Evolutionary conservation across 2,797 vertebrate species (phyloP), one percentile per base, ranked within the genome.

Genomic region (Selene dorsalis): DNA sequence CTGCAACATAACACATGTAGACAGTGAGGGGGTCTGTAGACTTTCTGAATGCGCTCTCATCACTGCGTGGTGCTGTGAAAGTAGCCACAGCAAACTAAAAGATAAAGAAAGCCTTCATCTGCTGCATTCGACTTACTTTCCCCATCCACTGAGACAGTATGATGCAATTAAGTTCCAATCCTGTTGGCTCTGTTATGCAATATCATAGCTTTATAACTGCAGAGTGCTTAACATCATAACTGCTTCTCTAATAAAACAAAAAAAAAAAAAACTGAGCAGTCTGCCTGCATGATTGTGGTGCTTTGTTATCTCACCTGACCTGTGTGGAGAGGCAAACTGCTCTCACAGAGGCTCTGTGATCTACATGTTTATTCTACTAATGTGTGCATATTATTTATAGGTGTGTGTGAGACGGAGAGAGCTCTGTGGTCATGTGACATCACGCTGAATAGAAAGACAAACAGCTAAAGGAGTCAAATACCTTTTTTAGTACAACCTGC

Each of bases 271-370:
- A 60, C 64, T 43, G 26, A 72, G 56, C 28, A 3, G 17, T 69
- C 61, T 66, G 32, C 41, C 39, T 64, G 39, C 12, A 30, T 38
- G 41, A 75, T 55, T 61, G 53, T 45, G 68, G 43, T 38, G 41
- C 55, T 73, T 65, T 62, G 16, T 73, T 53, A 57, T 24, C 48
- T 58, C n/a, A 43, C 13, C 70, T 41, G 43, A 70, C 48, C 69
- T 57, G 60, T 24, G 11, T 39, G 50, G 18, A 73, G 47, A 69
- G 47, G 48, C 14, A 24, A 70, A 39, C 53, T 65, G 60, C 61
- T 67, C 67, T 74, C 28, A 61, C 28, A 28, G 45, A 13, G 24
- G 75, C 57, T 43, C 16, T 75, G 43, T 53, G 79, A 77, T 63
- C 73, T 58, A 30, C 39, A 75, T 0, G 11, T 38, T 28, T 58